Percentiles rank a stretch among this genome's conserved stretches.
These are phyloP conservation scores for Zosterops pallidus DNA, from an alignment of 2,113 vertebrate genomes.

Conservation along the genomic window DNA sequence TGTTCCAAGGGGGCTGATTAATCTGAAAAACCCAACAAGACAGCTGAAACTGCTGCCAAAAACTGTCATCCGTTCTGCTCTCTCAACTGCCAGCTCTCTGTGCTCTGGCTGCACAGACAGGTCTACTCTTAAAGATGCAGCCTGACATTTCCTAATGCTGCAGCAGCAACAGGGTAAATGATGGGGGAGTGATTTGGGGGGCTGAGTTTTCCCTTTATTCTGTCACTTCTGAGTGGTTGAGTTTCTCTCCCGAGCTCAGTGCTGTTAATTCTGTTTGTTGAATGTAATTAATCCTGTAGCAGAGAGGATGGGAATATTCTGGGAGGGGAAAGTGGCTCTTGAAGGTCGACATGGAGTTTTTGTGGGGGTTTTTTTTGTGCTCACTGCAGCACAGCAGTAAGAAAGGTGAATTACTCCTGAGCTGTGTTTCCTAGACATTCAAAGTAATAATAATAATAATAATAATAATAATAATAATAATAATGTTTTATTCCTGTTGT, in stretches of 20 bases:
- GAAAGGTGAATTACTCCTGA: background rate
- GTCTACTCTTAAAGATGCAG: slow-evolving; percentile 42
- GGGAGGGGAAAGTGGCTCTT: background rate
- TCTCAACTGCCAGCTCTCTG: slow-evolving; percentile 64
- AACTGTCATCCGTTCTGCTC: slow-evolving; percentile 56
- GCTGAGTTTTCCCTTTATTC: background rate
- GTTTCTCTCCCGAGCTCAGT: background rate
- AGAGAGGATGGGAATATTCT: background rate
- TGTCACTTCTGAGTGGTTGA: background rate
- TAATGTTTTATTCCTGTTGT: background rate
- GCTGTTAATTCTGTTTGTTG: background rate
- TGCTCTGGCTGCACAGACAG: slow-evolving; percentile 23
- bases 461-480: background rate
- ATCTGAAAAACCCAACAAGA: slow-evolving; percentile 73
- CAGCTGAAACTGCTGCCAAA: slow-evolving; percentile 70
- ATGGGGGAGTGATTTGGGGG: background rate
- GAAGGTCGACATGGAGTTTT: background rate
- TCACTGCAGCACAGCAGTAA: background rate
- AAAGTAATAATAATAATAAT: background rate
- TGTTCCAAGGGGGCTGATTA: slow-evolving; percentile 68
- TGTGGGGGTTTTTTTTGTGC: background rate
- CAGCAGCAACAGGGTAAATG: slow-evolving; percentile 17
- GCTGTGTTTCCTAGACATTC: background rate
- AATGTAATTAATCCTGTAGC: background rate
- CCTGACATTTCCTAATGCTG: slow-evolving; percentile 24